Evolutionary conservation across 2,797 vertebrate genomes (phyloP).

Genomic region (Hemitrygon akajei): DNA sequence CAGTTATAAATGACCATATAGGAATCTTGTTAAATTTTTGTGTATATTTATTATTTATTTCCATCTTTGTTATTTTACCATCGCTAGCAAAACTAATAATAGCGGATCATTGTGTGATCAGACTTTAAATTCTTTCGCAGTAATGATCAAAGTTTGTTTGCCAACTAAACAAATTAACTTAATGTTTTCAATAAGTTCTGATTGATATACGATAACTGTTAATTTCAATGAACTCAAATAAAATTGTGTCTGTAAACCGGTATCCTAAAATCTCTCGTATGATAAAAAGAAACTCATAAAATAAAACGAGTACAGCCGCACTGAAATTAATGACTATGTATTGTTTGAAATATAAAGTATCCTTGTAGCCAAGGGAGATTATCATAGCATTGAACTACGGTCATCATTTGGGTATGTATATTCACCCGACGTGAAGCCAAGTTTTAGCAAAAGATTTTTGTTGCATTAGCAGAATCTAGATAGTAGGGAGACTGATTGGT

Average conservation of each 20-base stretch:
- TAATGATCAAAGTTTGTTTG: neutral
- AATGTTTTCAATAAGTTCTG: neutral
- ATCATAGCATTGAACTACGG: neutral
- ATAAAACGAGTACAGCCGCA: slow-evolving; percentile 17
- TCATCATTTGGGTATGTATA: neutral
- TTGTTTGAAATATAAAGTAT: slow-evolving; percentile 16
- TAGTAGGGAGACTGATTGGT: slow-evolving; percentile 9
- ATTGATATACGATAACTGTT: neutral
- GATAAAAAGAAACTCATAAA: slow-evolving; percentile 4
- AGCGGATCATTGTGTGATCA: neutral
- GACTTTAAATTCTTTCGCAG: no score
- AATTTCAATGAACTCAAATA: slow-evolving; percentile 12
- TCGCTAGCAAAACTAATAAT: neutral
- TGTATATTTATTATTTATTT: neutral
- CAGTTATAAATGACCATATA: neutral
- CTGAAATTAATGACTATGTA: neutral
- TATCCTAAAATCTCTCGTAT: neutral
- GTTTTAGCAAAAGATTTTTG: neutral
- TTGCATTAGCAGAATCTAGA: neutral
- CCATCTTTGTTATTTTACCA: neutral
- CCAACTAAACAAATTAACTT: neutral
- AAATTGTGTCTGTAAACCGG: slow-evolving; percentile 19
- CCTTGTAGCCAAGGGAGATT: neutral
- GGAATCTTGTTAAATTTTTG: neutral
- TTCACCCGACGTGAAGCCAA: neutral